Evolutionary conservation across 1,140 invertebrate genomes (phyloP).

Genomic region (Tetramorium parvispinum): DNA sequence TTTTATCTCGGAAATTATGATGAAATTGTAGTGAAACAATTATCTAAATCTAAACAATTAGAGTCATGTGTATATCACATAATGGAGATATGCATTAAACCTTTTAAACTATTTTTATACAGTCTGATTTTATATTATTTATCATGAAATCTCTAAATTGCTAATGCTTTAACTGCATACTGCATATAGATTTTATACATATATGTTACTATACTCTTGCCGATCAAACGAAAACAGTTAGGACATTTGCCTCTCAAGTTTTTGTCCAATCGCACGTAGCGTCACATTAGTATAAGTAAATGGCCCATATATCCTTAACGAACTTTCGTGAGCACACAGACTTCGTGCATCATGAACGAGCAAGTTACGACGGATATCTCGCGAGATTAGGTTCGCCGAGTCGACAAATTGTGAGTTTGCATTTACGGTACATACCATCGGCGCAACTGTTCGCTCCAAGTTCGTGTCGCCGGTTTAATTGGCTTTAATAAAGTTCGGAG

Average conservation of each 20-base stretch:
- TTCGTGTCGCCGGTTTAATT: slow-evolving; percentile 69
- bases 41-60: neutral
- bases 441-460: slow-evolving; percentile 54
- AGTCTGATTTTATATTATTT: neutral
- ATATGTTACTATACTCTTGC: neutral
- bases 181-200: neutral
- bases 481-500: slow-evolving; percentile 70
- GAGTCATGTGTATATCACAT: neutral
- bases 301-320: slow-evolving; percentile 30
- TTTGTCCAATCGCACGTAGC: neutral
- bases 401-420: slow-evolving; percentile 52
- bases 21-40: neutral
- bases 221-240: neutral
- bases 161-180: neutral
- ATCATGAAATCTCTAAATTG: neutral
- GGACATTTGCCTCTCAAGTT: neutral
- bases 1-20: neutral
- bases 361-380: slow-evolving; percentile 53
- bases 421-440: slow-evolving; percentile 45
- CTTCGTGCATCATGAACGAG: slow-evolving; percentile 40
- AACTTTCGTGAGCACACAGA: slow-evolving; percentile 28
- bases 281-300: slow-evolving; percentile 6
- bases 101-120: neutral
- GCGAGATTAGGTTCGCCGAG: slow-evolving; percentile 41
- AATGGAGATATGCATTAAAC: neutral